These are phyloP conservation scores for Abrostola triplasia DNA, from an alignment of 2,888 invertebrate genomes.

Conservation along the genomic window DNA sequence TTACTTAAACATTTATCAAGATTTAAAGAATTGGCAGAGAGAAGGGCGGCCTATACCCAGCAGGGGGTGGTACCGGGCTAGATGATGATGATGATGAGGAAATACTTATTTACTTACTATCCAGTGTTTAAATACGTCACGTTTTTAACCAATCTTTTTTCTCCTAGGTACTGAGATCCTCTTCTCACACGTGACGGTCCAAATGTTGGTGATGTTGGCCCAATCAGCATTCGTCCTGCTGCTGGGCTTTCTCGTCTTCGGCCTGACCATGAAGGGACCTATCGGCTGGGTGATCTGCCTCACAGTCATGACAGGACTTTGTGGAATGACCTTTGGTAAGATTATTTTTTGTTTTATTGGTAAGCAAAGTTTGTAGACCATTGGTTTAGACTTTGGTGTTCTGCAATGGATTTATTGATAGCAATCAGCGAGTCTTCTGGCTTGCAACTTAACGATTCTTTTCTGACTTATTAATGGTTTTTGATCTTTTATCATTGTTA, in stretches of 20 bases:
- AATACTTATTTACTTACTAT: too few relatives aligned
- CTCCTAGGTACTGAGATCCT: constrained; percentile 94
- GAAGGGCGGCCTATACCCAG: too few relatives aligned
- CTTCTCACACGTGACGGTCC: constrained; percentile 95
- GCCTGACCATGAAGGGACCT: constrained; percentile 93
- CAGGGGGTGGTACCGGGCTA: too few relatives aligned
- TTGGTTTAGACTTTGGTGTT: not conserved
- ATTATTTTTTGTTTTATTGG: constrained; percentile 17
- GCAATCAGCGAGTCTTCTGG: too few relatives aligned
- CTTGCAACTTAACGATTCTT: too few relatives aligned
- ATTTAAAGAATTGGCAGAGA: too few relatives aligned
- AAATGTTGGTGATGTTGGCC: constrained; percentile 95
- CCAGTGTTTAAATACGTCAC: too few relatives aligned
- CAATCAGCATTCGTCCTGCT: constrained; percentile 94
- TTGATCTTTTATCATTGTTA: too few relatives aligned
- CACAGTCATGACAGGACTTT: constrained; percentile 94
- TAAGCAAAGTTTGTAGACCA: not conserved
- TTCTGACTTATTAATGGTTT: too few relatives aligned
- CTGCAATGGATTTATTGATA: too few relatives aligned
- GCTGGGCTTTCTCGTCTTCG: constrained; percentile 93
- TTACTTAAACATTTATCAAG: too few relatives aligned
- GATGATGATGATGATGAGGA: too few relatives aligned
- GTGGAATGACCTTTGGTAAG: constrained; percentile 97
- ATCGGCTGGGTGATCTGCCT: constrained; percentile 92
- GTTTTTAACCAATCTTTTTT: constrained; percentile 50